Evolutionary conservation across 2,888 invertebrate genomes (phyloP).

Genomic region (Volucella inflata): DNA sequence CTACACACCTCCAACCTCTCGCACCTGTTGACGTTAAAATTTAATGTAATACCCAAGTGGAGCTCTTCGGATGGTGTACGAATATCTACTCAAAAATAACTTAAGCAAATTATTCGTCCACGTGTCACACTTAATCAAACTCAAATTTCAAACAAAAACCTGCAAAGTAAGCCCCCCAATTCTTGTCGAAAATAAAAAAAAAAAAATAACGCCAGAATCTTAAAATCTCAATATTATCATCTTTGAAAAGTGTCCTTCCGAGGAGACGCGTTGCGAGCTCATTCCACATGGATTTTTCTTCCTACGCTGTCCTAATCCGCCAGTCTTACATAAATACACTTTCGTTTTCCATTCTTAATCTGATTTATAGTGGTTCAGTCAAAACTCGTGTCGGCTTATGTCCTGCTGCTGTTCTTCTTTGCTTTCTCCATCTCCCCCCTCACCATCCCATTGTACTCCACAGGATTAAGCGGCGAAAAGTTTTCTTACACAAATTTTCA

Average conservation of each 20-base stretch:
- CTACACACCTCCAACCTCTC: no score
- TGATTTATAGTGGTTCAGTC: constrained; percentile 44
- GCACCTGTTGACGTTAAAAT: no score
- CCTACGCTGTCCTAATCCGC: constrained; percentile 23
- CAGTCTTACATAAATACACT: constrained; percentile 61
- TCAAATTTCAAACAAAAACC: constrained; percentile 50
- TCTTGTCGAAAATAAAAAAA: neutral
- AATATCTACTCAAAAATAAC: constrained; percentile 38
- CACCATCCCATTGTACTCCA: no score
- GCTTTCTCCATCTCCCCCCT: neutral
- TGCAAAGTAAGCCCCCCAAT: constrained; percentile 4
- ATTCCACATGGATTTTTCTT: neutral
- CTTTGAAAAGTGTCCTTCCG: neutral
- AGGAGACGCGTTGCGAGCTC: neutral
- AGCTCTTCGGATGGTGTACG: no score
- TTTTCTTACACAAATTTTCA: constrained; percentile 37
- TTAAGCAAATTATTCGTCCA: constrained; percentile 65
- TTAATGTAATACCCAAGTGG: no score
- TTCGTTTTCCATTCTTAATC: constrained; percentile 48
- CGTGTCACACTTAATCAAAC: constrained; percentile 67
- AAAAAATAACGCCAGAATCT: neutral
- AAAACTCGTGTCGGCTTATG: constrained; percentile 54
- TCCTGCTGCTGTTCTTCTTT: constrained; percentile 8
- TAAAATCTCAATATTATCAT: neutral
- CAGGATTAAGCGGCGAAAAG: constrained; percentile 23